Evolutionary conservation across 2,113 vertebrate species (phyloP).

Genomic region (Rhodinocichla rosea): DNA sequence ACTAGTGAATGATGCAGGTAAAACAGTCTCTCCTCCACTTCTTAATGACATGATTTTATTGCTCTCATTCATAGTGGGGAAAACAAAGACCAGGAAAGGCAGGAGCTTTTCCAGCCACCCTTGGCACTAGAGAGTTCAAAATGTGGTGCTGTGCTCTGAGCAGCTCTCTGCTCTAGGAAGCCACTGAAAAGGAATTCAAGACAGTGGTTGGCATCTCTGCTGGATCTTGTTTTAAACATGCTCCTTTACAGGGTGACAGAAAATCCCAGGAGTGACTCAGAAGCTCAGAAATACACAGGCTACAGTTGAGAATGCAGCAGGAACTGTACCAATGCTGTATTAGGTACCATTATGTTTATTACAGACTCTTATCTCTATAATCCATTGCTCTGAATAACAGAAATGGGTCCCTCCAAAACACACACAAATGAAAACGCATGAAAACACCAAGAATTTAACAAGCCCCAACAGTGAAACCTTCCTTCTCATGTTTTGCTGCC

Average conservation of each 20-base stretch:
- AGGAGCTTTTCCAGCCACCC: not conserved
- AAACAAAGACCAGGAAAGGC: accelerated
- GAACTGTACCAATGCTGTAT: not conserved
- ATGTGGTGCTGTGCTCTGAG: accelerated
- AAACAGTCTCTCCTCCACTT: not conserved
- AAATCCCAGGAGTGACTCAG: not conserved
- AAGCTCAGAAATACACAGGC: not conserved
- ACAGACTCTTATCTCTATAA: not conserved
- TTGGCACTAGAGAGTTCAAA: not conserved
- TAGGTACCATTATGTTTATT: not conserved
- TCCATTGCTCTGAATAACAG: not conserved
- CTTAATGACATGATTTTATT: not conserved
- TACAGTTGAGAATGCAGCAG: not conserved
- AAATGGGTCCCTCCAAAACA: not conserved
- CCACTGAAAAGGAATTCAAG: not conserved
- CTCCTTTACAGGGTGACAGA: not conserved
- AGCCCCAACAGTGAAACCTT: not conserved
- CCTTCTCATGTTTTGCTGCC: not conserved
- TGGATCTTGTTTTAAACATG: not conserved
- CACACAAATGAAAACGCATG: not conserved
- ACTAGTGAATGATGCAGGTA: not conserved
- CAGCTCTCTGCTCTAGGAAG: not conserved
- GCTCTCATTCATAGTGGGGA: not conserved
- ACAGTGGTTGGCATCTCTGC: not conserved
- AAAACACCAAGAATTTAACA: not conserved